Base-by-base conservation (phyloP, 1,140 invertebrate genomes). In the Globodera ellingtonae region DNA sequence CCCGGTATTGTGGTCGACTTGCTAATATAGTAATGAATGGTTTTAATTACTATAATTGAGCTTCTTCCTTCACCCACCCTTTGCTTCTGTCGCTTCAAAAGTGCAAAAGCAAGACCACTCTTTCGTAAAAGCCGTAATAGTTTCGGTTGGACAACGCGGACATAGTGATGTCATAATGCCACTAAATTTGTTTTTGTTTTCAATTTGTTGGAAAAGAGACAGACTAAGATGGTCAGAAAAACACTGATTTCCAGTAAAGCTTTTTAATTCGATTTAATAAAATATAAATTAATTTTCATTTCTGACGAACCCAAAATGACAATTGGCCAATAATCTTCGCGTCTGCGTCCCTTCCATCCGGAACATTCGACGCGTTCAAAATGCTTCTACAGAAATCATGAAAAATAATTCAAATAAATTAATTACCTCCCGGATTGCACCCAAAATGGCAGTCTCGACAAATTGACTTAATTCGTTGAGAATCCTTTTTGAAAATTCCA, bases 241-340 rank as follows among this genome's bases (percentile, higher is more conserved):
- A 35, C 35, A 35, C 2, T 35, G 35, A 35, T 35, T 2, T 2
- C 35, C 35, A 35, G 35, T 35, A 35, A 35, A 0, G 0, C 35
- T 35, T 35, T 35, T 35, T 35, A 35, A 35, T 35, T 35, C 35
- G 3, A 35, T 35, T 35, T 35, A 35, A 35, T 35, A 35, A 35
- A 35, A 35, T 35, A 35, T 2, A 35, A n/a, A 35, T 35, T 3
- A 35, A 35, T 35, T 35, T 15, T 6, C 56, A 15, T 59, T 5
- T 13, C 18, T 18, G 15, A 18, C 77, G 74, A 67, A 83, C 82
- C 79, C 83, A 72, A 78, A 83, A 84, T n/a, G 44, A 6, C 8
- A 72, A 74, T 77, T 50, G 44, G 1, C 72, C 84, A 52, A 84
- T 85, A 0, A 21, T 73, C 47, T 85, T 66, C 18, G 83, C 83